Evolutionary conservation across 2,797 vertebrate genomes (phyloP).

Genomic region (Oreochromis grahami): DNA sequence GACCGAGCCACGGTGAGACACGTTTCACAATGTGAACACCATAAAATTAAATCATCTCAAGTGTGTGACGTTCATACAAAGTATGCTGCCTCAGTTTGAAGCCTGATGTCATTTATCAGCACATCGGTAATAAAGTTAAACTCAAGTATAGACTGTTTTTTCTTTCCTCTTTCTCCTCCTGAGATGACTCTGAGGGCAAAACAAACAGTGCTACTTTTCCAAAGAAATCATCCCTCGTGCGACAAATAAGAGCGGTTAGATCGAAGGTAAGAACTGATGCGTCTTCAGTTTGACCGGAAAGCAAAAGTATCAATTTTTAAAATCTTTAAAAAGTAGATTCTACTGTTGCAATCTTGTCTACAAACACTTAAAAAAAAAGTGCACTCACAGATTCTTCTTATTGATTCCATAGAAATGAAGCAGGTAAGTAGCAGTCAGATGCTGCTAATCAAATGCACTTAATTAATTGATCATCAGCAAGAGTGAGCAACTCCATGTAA

Average conservation of each 20-base stretch:
- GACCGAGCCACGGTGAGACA: conserved; percentile 77
- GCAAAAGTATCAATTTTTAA: not conserved
- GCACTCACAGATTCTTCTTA: not conserved
- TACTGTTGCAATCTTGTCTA: not conserved
- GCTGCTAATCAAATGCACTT: not conserved
- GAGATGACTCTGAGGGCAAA: conserved; percentile 81
- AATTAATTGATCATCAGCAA: not conserved
- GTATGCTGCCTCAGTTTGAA: not conserved
- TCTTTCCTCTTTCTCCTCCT: not conserved
- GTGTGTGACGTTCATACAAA: not conserved
- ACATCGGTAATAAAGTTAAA: not conserved
- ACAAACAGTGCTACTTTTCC: conserved; percentile 82
- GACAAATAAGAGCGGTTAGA: conserved; percentile 81
- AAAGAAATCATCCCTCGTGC: conserved; percentile 80
- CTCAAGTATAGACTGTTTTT: not conserved
- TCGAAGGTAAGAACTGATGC: conserved; percentile 46
- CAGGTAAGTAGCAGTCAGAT: not conserved
- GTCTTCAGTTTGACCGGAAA: not conserved
- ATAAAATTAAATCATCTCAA: not conserved
- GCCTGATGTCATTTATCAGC: not conserved
- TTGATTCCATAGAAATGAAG: not conserved
- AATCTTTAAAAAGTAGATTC: not conserved
- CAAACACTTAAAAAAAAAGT: not conserved
- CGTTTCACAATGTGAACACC: not conserved
- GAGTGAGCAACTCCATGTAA: not conserved